A percentile compares a stretch with the other conserved stretches of the same genome.
Evolutionary conservation across 2,888 invertebrate species (phyloP).

Genomic region (Dolichomitus sp.): DNA sequence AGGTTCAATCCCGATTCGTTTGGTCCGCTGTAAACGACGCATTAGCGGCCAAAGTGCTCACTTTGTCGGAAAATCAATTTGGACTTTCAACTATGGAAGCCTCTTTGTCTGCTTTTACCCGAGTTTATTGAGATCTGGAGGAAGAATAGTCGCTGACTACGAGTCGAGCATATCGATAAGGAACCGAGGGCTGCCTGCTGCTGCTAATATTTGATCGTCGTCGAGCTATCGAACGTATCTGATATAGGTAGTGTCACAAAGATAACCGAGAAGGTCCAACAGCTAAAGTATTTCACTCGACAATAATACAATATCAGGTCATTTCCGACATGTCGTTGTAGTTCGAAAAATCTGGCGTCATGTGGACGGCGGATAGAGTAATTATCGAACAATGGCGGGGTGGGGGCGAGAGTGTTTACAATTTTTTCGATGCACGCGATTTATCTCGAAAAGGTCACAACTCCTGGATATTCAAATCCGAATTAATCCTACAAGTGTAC

Average conservation of each 20-base stretch:
- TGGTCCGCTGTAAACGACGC: slow-evolving; percentile 3
- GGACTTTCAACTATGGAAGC: slow-evolving; percentile 10
- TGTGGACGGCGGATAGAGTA: background rate
- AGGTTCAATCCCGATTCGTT: background rate
- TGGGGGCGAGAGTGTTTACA: background rate
- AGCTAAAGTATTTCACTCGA: background rate
- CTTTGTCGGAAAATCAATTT: slow-evolving; percentile 26
- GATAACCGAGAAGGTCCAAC: background rate
- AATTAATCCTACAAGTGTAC: too few species aligned
- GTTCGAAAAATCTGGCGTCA: background rate
- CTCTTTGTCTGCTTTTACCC: background rate
- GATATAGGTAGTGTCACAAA: background rate
- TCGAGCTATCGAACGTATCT: slow-evolving; percentile 15
- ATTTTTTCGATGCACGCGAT: background rate
- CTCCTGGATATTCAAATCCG: background rate
- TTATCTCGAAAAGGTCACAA: background rate
- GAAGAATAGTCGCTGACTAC: background rate
- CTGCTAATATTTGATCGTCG: background rate
- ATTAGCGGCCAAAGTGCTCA: background rate
- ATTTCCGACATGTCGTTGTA: background rate
- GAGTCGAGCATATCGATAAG: background rate
- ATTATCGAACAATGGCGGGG: background rate
- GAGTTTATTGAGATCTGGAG: background rate
- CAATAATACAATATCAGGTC: background rate
- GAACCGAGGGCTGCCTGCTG: background rate